Evolutionary conservation across 2,113 vertebrate genomes (phyloP), one percentile per base, ranked within the genome.

Genomic region (Lepisosteus osseus): DNA sequence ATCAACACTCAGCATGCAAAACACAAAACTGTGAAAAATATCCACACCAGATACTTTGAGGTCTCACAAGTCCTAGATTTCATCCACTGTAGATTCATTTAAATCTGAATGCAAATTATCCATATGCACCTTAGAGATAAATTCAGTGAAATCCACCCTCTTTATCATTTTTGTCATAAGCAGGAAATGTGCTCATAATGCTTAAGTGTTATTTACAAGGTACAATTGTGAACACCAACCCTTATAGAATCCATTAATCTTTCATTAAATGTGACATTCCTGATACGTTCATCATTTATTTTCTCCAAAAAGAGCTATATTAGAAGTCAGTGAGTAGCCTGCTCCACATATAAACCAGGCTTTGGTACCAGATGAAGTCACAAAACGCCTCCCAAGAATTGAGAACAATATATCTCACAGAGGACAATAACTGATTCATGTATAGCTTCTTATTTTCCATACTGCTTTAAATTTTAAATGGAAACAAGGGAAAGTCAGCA

Each of bases 1-100:
- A 85, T 85, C 82, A 81, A 69, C 77, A 67, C 69, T 70, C 75
- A 71, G 71, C 72, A 77, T 65, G 79, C 67, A 75, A 59, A 71
- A 77, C 76, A 82, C 67, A 72, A 72, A 79, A 81, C 81, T 71
- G 76, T 79, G 67, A 78, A 83, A 82, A 81, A 85, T 74, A 80
- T 74, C 74, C 74, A 76, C 78, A 81, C 79, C 85, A 79, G 78
- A 81, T 80, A 78, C 71, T 72, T 72, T 65, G 29, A 45, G 65
- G 72, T 75, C 74, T 78, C 71, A 51, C 54, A 44, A 42, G 43
- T 55, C 43, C 6, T 8, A 40, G n/a, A 5, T 44, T 0, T 45
- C 71, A 45, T 51, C 29, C 74, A 77, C 79, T 76, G 62, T 57
- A 67, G 76, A 78, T 72, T 72, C 67, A 76, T 80, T 72, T 74